Evolutionary conservation across 2,888 invertebrate genomes (phyloP).

Genomic region (Ophraella communa): DNA sequence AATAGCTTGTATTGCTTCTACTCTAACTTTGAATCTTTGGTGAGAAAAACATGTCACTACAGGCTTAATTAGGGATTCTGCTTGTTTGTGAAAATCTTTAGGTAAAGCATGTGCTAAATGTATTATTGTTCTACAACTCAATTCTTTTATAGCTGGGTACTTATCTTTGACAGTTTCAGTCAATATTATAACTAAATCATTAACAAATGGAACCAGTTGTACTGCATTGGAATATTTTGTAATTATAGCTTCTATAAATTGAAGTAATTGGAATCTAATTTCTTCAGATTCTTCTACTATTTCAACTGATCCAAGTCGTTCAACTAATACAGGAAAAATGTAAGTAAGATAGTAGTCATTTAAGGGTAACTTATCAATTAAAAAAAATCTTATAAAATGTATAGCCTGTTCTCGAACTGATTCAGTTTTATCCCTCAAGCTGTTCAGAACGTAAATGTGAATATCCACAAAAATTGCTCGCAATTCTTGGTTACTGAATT

Average conservation of each 20-base stretch:
- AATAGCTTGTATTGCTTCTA: constrained; percentile 75
- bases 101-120: constrained; percentile 69
- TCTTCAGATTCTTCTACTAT: constrained; percentile 79
- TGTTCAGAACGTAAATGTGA: constrained; percentile 60
- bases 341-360: constrained; percentile 78
- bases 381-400: constrained; percentile 64
- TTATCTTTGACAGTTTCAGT: constrained; percentile 76
- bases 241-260: constrained; percentile 72
- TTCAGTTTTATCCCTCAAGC: constrained; percentile 67
- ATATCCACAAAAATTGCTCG: constrained; percentile 58
- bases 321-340: constrained; percentile 76
- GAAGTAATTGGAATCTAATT: constrained; percentile 73
- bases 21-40: constrained; percentile 82
- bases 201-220: constrained; percentile 71
- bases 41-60: constrained; percentile 76
- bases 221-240: constrained; percentile 60
- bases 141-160: constrained; percentile 79
- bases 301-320: constrained; percentile 80
- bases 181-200: constrained; percentile 77
- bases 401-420: constrained; percentile 68
- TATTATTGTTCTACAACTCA: constrained; percentile 74
- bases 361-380: constrained; percentile 64
- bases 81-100: constrained; percentile 75
- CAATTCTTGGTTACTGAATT: constrained; percentile 58
- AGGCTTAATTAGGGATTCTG: constrained; percentile 76